A percentile compares a stretch with the other conserved stretches of the same genome.
Evolutionary conservation across 2,113 vertebrate genomes (phyloP).

Genomic region (Actenoides hombroni): DNA sequence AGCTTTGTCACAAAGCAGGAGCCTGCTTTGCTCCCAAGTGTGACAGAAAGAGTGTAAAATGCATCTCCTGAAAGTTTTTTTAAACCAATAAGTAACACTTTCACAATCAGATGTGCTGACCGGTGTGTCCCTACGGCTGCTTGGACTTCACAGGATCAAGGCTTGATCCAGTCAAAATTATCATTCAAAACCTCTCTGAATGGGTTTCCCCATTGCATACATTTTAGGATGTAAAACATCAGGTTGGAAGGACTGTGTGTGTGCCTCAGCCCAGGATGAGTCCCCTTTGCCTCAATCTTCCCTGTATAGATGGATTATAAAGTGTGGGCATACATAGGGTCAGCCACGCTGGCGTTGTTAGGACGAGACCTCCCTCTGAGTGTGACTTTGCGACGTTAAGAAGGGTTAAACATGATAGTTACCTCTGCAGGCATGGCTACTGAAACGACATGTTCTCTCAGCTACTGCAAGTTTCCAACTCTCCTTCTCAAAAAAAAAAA

Average conservation of each 20-base stretch:
- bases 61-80: neutral
- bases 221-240: neutral
- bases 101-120: neutral
- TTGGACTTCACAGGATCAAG: neutral
- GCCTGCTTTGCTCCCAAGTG: neutral
- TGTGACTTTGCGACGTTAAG: fast-evolving
- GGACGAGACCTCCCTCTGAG: neutral
- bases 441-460: neutral
- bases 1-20: neutral
- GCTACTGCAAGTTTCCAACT: neutral
- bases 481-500: neutral
- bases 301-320: no score
- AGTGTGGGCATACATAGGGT: neutral
- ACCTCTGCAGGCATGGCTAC: neutral
- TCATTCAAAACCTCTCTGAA: neutral
- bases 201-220: neutral
- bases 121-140: neutral
- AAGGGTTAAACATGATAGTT: neutral
- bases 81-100: neutral
- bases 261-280: neutral
- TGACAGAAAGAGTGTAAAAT: neutral
- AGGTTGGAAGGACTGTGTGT: neutral
- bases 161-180: neutral
- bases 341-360: neutral
- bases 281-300: neutral